Base-by-base conservation (phyloP, 2,113 vertebrate species). In the Dissostichus mawsoni region DNA sequence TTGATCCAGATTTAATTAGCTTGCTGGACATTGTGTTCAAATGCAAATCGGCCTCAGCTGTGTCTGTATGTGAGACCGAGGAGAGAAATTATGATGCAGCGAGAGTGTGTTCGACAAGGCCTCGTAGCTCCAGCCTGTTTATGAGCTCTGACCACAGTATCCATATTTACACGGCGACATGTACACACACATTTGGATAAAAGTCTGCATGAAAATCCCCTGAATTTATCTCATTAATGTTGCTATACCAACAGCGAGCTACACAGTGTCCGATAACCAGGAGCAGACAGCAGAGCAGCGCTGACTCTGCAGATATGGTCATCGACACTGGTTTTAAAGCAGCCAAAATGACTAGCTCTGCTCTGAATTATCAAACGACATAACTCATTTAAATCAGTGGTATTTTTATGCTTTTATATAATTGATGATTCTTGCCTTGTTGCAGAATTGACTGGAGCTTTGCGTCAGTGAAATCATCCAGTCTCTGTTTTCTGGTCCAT, bases 41-140 rank as follows among this genome's bases (percentile, higher is more conserved):
- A 74, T 16, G 17, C 76, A 84, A 89, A 79, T 80, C 44, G 51
- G 51, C 50, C 82, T 84, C 85, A 67, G 80, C 69, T 81, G 66
- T 18, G 74, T 72, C 48, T 57, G 0, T 61, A 10, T 44, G 11
- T 25, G 20, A 1, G 79, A 47, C 48, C 0, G 11, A 7, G 25
- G 55, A 9, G 48, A 20, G 45, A 9, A 44, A 23, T 36, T n/a
- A 33, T 55, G 69, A 45, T 48, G 51, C 61, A 59, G 66, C 47
- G 8, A 0, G 4, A 8, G 73, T 56, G 61, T 16, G 53, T 71
- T 44, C 13, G 17, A 47, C 69, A 36, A 17, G 41, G 17, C 61
- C 50, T 45, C 13, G 11, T 12, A 20, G 23, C 62, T 41, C 20
- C 69, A 5, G 48, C 57, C 57, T 78, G 79, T 86, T 89, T 83